Evolutionary conservation across 2,797 vertebrate genomes (phyloP).

Genomic region (Trematomus bernacchii): DNA sequence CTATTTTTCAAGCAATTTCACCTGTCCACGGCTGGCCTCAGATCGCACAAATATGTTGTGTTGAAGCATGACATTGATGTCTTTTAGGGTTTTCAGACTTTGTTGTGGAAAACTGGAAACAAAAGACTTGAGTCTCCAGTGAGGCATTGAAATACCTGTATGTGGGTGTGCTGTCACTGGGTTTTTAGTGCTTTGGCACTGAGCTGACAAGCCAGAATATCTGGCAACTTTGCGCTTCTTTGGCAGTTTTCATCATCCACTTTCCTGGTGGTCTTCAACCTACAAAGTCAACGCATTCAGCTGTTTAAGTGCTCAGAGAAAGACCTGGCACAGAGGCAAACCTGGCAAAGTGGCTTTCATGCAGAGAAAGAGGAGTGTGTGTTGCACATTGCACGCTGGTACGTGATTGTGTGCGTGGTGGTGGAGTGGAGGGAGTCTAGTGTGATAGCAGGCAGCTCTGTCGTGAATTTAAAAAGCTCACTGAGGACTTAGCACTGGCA

Average conservation of each 20-base stretch:
- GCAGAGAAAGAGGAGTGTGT: slow-evolving; percentile 40
- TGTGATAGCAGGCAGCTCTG: slow-evolving; percentile 57
- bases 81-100: slow-evolving; percentile 47
- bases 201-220: slow-evolving; percentile 55
- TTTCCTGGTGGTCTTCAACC: slow-evolving; percentile 73
- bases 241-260: slow-evolving; percentile 61
- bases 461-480: slow-evolving; percentile 67
- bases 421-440: slow-evolving; percentile 11
- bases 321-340: slow-evolving; percentile 54
- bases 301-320: slow-evolving; percentile 46
- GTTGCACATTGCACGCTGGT: slow-evolving; percentile 47
- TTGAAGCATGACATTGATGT: slow-evolving; percentile 54
- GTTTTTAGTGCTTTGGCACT: slow-evolving; percentile 51
- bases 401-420: slow-evolving; percentile 17
- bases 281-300: slow-evolving; percentile 49
- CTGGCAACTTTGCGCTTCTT: slow-evolving; percentile 62
- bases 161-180: slow-evolving; percentile 54
- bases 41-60: slow-evolving; percentile 51
- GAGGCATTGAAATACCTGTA: slow-evolving; percentile 65
- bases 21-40: slow-evolving; percentile 68
- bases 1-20: slow-evolving; percentile 76
- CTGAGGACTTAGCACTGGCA: slow-evolving; percentile 57
- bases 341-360: slow-evolving; percentile 56
- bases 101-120: slow-evolving; percentile 64
- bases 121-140: slow-evolving; percentile 47